These are phyloP conservation scores for Iselma pallidipennis DNA, from an alignment of 2,888 invertebrate species.

Conservation along the genomic window DNA sequence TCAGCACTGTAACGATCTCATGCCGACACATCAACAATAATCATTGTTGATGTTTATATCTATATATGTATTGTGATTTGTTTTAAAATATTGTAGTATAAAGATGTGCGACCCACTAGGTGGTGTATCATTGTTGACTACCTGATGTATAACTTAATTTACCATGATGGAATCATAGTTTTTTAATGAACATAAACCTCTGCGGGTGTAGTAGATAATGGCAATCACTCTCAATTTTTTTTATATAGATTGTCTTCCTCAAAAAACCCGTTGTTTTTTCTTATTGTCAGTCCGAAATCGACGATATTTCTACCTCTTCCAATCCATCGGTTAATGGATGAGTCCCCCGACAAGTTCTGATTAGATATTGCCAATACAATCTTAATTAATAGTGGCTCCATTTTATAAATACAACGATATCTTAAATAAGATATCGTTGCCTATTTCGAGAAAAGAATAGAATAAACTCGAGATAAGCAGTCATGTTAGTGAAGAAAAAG, in stretches of 20 bases:
- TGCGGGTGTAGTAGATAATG: not conserved
- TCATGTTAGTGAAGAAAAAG: slow-evolving; percentile 15
- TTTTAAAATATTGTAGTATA: slow-evolving; percentile 29
- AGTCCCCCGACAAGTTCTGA: slow-evolving; percentile 11
- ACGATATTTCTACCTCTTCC: too few species aligned
- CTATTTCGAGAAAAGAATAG: not conserved
- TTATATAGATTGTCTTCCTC: not conserved
- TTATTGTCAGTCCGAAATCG: too few species aligned
- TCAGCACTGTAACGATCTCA: slow-evolving; percentile 15
- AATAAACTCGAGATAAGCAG: slow-evolving; percentile 3
- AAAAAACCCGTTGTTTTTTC: not conserved
- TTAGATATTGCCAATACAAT: slow-evolving; percentile 27
- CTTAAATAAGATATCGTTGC: slow-evolving; percentile 23
- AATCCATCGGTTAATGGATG: not conserved
- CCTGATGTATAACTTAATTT: slow-evolving; percentile 40
- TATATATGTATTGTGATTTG: slow-evolving; percentile 31
- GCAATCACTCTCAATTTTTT: not conserved
- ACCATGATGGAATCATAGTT: slow-evolving; percentile 28
- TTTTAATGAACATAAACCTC: not conserved
- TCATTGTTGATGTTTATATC: too few species aligned
- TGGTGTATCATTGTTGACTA: slow-evolving; percentile 34
- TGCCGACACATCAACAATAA: slow-evolving; percentile 29
- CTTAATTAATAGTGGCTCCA: slow-evolving; percentile 30
- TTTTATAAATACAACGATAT: slow-evolving; percentile 22
- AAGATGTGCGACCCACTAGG: slow-evolving; percentile 25